These are phyloP conservation scores for Cygnus olor DNA, from an alignment of 2,797 vertebrate genomes.

Conservation along the genomic window DNA sequence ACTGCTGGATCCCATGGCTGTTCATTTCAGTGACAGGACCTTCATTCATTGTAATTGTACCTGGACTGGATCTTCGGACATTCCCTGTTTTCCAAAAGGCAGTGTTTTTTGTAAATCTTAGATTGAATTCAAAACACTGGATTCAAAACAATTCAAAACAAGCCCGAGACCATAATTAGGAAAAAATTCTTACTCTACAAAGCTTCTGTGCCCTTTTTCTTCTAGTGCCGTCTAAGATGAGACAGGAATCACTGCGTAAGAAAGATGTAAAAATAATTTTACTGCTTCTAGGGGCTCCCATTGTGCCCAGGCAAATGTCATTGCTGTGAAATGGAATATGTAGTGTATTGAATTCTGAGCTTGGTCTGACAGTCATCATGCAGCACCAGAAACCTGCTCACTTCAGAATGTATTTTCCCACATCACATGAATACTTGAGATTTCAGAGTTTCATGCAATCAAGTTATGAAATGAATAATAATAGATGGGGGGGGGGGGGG, in stretches of 20 bases:
- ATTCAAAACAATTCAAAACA: background rate
- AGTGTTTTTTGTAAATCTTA: background rate
- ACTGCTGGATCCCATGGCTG: background rate
- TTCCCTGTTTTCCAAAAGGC: background rate
- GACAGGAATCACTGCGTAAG: background rate
- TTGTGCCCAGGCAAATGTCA: background rate
- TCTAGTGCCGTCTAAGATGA: background rate
- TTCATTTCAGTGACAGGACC: background rate
- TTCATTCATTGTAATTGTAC: background rate
- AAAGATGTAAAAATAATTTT: background rate
- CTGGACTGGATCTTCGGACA: background rate
- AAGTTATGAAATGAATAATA: accelerated
- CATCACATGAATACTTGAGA: background rate
- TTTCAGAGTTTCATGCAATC: background rate
- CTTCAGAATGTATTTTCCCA: background rate
- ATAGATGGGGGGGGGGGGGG: background rate
- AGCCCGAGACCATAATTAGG: background rate
- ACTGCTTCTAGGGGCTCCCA: background rate
- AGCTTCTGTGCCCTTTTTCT: background rate
- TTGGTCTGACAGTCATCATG: background rate
- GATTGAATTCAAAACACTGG: background rate
- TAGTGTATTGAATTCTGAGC: background rate
- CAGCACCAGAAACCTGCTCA: background rate
- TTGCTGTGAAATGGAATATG: background rate
- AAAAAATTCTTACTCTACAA: background rate